phyloP scores from a whole-genome alignment of 2,888 invertebrate genomes.

The Meteorus colon region DNA sequence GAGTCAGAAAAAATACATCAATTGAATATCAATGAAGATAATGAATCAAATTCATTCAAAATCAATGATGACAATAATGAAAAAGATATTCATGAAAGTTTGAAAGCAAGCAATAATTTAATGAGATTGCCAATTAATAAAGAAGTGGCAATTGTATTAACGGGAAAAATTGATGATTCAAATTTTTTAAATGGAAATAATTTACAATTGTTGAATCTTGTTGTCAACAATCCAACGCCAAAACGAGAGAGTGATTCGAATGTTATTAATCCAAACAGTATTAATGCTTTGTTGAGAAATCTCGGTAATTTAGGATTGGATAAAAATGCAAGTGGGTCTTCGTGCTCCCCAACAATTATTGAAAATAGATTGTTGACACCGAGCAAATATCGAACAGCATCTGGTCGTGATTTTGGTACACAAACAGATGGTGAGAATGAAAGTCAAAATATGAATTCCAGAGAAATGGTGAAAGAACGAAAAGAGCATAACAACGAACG shows the following conservation, averaged over 20 bases:
- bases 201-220: constrained; percentile 65
- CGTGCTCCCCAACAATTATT: constrained; percentile 61
- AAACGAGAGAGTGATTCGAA: constrained; percentile 49
- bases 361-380: constrained; percentile 77
- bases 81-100: constrained; percentile 4
- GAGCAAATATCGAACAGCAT: constrained; percentile 75
- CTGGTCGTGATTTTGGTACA: constrained; percentile 79
- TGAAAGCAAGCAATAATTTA: constrained; percentile 31
- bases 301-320: constrained; percentile 46
- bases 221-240: constrained; percentile 60
- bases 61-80: constrained; percentile 7
- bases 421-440: constrained; percentile 81
- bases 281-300: constrained; percentile 54
- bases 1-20: constrained; percentile 16
- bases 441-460: constrained; percentile 73
- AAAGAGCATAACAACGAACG: constrained; percentile 82
- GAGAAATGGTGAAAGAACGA: constrained; percentile 79
- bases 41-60: background rate
- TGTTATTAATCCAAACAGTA: constrained; percentile 47
- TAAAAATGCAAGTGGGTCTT: constrained; percentile 42
- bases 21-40: background rate
- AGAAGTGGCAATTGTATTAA: constrained; percentile 68
- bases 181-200: constrained; percentile 62
- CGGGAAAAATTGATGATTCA: constrained; percentile 66
- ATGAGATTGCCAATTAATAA: constrained; percentile 66